Conservation (phyloP, 2,797 vertebrate species). For the Thalassophryne amazonica region DNA sequence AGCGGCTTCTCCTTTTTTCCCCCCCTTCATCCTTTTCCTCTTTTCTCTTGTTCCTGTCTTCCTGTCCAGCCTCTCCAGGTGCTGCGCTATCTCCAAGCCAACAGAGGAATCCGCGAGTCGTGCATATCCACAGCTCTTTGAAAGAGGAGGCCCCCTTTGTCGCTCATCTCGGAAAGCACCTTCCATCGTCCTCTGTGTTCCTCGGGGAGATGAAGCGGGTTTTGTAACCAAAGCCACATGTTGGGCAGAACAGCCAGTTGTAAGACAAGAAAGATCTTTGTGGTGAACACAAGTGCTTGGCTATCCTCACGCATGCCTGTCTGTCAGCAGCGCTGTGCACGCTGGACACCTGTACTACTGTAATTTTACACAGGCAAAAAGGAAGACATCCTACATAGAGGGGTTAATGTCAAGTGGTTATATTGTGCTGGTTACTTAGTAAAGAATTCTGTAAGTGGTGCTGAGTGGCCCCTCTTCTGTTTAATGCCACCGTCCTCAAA, state of each 20-base stretch:
- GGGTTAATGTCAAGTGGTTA: slow-evolving; percentile 35
- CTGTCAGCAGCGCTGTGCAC: slow-evolving; percentile 63
- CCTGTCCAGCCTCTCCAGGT: slow-evolving; percentile 65
- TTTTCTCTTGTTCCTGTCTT: slow-evolving; percentile 55
- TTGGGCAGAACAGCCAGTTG: slow-evolving; percentile 68
- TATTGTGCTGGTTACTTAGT: slow-evolving; percentile 31
- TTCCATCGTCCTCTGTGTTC: slow-evolving; percentile 65
- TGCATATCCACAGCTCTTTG: slow-evolving; percentile 65
- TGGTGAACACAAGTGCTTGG: slow-evolving; percentile 77
- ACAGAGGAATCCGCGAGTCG: slow-evolving; percentile 62
- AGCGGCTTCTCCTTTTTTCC: slow-evolving; percentile 42
- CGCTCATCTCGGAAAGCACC: slow-evolving; percentile 67
- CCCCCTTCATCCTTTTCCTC: slow-evolving; percentile 29
- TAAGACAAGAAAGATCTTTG: slow-evolving; percentile 82
- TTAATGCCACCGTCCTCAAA: slow-evolving; percentile 23
- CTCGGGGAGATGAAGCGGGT: slow-evolving; percentile 66
- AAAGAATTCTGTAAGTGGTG: slow-evolving; percentile 40
- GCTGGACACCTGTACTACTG: slow-evolving; percentile 73
- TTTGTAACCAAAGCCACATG: slow-evolving; percentile 75
- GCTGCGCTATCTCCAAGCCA: slow-evolving; percentile 66
- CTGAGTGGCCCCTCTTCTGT: slow-evolving; percentile 33
- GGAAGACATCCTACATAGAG: slow-evolving; percentile 31
- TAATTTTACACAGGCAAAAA: slow-evolving; percentile 73
- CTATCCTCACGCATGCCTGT: slow-evolving; percentile 75
- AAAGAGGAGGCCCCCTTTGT: slow-evolving; percentile 61